phyloP scores from a whole-genome alignment of 2,113 vertebrate genomes.

The Halcyon senegalensis region DNA sequence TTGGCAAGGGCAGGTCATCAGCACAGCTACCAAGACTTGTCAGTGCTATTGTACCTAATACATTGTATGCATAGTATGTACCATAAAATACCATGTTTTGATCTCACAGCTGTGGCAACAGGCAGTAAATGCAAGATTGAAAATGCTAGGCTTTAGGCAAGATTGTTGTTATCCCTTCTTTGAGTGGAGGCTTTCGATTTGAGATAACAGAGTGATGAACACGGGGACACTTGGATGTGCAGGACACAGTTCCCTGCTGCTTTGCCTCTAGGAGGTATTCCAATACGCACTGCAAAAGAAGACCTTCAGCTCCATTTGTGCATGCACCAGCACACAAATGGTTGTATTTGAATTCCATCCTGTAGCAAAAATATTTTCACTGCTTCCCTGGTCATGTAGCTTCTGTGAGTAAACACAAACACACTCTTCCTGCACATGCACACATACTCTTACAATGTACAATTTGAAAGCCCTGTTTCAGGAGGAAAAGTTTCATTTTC shows the following conservation, averaged over 20 bases:
- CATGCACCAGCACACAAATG: not conserved
- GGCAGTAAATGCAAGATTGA: not conserved
- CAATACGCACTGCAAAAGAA: not conserved
- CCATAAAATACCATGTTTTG: not conserved
- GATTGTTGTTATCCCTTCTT: not conserved
- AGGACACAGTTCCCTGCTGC: not conserved
- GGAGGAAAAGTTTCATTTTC: not conserved
- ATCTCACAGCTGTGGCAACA: not conserved
- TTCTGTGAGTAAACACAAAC: not conserved
- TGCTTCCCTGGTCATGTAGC: not conserved
- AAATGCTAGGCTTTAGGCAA: not conserved
- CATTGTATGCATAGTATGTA: fast-evolving
- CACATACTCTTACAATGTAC: not conserved
- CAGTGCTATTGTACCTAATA: fast-evolving
- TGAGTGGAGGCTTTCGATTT: not conserved
- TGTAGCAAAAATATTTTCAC: not conserved
- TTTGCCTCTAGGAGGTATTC: not conserved
- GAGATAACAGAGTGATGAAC: not conserved
- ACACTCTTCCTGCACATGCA: fast-evolving
- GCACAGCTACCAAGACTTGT: not conserved
- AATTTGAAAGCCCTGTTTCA: not conserved
- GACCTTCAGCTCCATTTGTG: not conserved
- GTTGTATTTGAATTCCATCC: not conserved
- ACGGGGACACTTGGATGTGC: not conserved
- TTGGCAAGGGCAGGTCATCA: not conserved